These are phyloP conservation scores for Orthosia incerta DNA, from an alignment of 2,888 invertebrate genomes.

Conservation along the genomic window DNA sequence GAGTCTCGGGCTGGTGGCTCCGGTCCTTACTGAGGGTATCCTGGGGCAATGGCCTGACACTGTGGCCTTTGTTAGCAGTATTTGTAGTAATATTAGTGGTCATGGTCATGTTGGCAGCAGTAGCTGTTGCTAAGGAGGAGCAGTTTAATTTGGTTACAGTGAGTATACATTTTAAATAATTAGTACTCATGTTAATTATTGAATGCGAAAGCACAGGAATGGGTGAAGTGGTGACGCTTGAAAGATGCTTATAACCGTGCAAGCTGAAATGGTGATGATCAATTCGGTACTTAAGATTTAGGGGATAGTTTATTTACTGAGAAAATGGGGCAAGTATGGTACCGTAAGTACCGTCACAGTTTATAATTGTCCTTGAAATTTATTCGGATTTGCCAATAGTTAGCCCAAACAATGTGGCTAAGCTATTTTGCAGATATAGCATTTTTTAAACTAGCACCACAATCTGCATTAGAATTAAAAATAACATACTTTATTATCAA, in stretches of 20 bases:
- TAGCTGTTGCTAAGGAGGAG: conserved; percentile 87
- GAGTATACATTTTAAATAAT: conserved; percentile 58
- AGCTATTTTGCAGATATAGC: no score
- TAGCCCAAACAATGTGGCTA: background rate
- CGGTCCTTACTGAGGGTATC: conserved; percentile 75
- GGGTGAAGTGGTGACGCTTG: no score
- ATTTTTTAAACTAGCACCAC: no score
- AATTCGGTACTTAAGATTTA: no score
- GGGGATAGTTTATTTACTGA: background rate
- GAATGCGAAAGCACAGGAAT: no score
- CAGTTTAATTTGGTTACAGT: conserved; percentile 87
- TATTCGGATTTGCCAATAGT: background rate
- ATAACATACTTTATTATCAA: no score
- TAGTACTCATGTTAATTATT: background rate
- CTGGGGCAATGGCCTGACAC: conserved; percentile 74
- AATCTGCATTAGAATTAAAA: background rate
- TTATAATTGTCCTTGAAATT: background rate
- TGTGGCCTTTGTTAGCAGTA: conserved; percentile 84
- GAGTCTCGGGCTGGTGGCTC: conserved; percentile 86
- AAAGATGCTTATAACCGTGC: no score
- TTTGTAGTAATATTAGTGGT: conserved; percentile 79
- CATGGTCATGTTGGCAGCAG: conserved; percentile 82
- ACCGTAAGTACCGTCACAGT: background rate
- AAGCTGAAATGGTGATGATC: background rate
- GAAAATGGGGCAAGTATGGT: background rate